Conservation (phyloP, 2,888 invertebrate species). For the Scrobipalpa costella region DNA sequence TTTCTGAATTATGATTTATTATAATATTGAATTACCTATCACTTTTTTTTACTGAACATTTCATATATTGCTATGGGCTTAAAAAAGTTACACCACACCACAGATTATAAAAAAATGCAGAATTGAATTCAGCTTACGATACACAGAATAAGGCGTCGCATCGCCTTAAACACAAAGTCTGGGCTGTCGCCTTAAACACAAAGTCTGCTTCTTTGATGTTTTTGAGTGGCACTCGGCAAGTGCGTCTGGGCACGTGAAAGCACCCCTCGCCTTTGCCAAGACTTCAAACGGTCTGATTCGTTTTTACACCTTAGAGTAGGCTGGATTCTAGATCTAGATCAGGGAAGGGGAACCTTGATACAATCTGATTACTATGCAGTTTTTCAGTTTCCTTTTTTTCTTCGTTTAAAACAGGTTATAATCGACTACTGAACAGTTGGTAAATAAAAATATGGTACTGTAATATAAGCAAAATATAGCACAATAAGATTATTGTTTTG, state of each 20-base stretch:
- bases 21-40: too few species aligned
- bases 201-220: slow-evolving; percentile 61
- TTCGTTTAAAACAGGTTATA: too few species aligned
- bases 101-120: not conserved
- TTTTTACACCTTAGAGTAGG: slow-evolving; percentile 70
- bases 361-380: not conserved
- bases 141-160: not conserved
- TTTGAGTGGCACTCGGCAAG: slow-evolving; percentile 62
- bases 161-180: not conserved
- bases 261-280: slow-evolving; percentile 48
- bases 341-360: slow-evolving; percentile 27
- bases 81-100: too few species aligned
- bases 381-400: too few species aligned
- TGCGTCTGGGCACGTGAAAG: slow-evolving; percentile 62
- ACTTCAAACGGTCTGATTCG: slow-evolving; percentile 71
- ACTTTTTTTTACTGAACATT: too few species aligned
- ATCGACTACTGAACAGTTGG: too few species aligned
- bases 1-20: too few species aligned
- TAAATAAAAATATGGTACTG: too few species aligned
- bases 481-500: too few species aligned
- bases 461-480: too few species aligned
- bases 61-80: too few species aligned
- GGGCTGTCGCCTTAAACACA: slow-evolving; percentile 17
- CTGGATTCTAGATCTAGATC: slow-evolving; percentile 38
- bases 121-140: not conserved